These are phyloP conservation scores for Stenichneumon culpator DNA, from an alignment of 2,888 invertebrate species.

Conservation along the genomic window DNA sequence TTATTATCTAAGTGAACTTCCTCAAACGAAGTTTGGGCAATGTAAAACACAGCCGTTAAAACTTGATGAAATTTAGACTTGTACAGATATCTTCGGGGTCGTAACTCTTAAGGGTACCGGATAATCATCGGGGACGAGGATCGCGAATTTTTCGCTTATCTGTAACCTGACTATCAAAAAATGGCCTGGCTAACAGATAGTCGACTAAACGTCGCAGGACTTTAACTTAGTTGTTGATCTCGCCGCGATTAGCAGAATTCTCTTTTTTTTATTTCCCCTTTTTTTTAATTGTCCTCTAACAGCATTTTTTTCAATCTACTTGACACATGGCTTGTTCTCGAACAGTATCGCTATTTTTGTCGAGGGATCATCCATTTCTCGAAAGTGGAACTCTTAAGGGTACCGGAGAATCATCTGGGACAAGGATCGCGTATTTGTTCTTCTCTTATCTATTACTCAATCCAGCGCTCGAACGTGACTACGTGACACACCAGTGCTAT, in stretches of 20 bases:
- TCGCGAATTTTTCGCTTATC: neutral
- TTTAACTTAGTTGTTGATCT: neutral
- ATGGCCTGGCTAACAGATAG: neutral
- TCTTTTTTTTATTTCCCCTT: neutral
- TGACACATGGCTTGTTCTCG: neutral
- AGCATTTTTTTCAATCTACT: neutral
- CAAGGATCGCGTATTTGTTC: neutral
- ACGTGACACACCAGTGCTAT: neutral
- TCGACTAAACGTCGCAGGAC: neutral
- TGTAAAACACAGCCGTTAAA: no score
- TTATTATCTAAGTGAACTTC: no score
- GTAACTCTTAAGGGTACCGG: neutral
- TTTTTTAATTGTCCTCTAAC: neutral
- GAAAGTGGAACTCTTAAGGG: neutral
- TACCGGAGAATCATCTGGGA: neutral
- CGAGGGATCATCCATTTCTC: neutral
- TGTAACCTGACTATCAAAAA: neutral
- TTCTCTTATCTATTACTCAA: conserved; percentile 3
- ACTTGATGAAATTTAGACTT: no score
- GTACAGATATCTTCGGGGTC: no score
- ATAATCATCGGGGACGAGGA: neutral
- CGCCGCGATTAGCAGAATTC: neutral
- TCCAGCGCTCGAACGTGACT: neutral
- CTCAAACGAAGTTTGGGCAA: no score
- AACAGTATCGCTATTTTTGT: neutral